Evolutionary conservation across 2,113 vertebrate species (phyloP).

Genomic region (Pluvialis apricaria): DNA sequence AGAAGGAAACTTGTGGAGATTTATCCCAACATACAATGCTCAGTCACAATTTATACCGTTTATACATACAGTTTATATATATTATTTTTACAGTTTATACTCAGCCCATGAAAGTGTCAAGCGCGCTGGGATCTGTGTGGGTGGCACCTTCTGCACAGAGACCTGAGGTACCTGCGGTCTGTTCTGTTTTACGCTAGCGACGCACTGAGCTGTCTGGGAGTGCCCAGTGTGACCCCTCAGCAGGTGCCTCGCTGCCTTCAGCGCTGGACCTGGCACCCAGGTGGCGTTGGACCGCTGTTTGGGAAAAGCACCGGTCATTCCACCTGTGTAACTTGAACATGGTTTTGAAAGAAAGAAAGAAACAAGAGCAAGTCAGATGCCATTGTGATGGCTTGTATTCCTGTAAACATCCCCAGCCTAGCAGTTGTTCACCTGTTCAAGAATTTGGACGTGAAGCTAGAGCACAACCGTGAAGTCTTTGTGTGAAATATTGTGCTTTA

Average conservation of each 20-base stretch:
- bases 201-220: background rate
- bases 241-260: background rate
- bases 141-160: background rate
- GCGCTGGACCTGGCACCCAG: background rate
- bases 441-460: background rate
- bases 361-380: background rate
- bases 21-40: background rate
- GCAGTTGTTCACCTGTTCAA: background rate
- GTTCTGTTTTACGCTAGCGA: background rate
- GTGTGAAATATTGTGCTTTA: background rate
- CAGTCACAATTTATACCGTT: background rate
- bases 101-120: background rate
- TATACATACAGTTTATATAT: background rate
- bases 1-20: background rate
- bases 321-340: background rate
- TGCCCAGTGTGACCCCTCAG: background rate
- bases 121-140: background rate
- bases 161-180: background rate
- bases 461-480: background rate
- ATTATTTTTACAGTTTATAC: background rate
- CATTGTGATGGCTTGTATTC: background rate
- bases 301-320: background rate
- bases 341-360: background rate
- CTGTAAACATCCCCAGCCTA: background rate
- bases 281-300: background rate